Conservation (phyloP, 2,797 vertebrate species). For the Dallia pectoralis region DNA sequence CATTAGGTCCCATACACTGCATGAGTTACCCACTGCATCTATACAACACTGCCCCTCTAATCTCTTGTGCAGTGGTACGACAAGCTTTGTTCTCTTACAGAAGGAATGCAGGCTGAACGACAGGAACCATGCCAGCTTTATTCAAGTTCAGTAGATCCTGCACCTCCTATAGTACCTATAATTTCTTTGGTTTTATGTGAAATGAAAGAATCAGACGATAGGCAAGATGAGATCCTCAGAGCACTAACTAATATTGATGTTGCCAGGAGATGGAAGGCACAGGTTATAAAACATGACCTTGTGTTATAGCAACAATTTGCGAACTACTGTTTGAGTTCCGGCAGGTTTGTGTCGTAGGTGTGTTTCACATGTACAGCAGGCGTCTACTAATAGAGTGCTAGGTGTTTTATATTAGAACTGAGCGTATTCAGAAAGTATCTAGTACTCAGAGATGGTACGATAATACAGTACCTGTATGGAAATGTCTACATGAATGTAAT, state of each 20-base stretch:
- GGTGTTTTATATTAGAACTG: neutral
- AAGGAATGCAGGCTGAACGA: constrained; percentile 50
- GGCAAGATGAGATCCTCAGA: no score
- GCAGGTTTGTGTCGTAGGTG: constrained; percentile 37
- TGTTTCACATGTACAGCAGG: neutral
- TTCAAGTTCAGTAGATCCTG: neutral
- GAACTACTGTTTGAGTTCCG: constrained; percentile 59
- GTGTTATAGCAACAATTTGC: neutral
- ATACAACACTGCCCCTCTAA: constrained; percentile 68
- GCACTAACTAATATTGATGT: no score
- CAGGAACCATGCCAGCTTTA: constrained; percentile 33
- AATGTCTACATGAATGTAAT: neutral
- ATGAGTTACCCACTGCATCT: constrained; percentile 71
- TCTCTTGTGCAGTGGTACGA: constrained; percentile 51
- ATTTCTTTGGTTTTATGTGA: no score
- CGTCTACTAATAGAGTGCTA: neutral
- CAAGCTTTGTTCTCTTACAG: constrained; percentile 46
- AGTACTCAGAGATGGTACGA: neutral
- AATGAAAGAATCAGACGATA: no score
- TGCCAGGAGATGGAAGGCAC: no score
- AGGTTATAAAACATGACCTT: no score
- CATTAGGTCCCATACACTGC: constrained; percentile 71
- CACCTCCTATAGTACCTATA: no score
- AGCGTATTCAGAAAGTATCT: neutral
- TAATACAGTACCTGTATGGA: neutral